phyloP scores from a whole-genome alignment of 2,888 invertebrate genomes.

The Drosophila diplacantha region DNA sequence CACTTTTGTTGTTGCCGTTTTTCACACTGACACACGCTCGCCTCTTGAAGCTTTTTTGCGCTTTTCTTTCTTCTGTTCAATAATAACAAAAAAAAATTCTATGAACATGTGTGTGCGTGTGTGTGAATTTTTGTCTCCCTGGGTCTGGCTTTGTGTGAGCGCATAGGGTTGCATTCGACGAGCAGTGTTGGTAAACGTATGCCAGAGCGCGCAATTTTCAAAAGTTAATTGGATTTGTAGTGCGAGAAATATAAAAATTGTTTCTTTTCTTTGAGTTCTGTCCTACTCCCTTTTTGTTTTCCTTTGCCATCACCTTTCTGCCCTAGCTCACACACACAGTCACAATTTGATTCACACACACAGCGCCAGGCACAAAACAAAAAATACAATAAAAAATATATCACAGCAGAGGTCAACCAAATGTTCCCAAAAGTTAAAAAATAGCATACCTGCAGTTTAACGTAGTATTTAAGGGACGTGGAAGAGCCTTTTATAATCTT shows the following conservation, averaged over 20 bases:
- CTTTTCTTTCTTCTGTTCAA: constrained; percentile 27
- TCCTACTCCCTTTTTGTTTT: constrained; percentile 31
- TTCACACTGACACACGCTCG: constrained; percentile 19
- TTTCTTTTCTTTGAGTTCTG: constrained; percentile 25
- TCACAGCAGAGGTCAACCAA: constrained; percentile 7
- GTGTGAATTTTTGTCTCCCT: constrained; percentile 28
- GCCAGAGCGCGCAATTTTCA: constrained; percentile 26
- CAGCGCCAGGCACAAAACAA: constrained; percentile 16
- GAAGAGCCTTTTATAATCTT: no score
- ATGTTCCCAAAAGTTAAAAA: neutral
- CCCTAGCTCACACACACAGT: constrained; percentile 26
- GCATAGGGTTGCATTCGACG: constrained; percentile 24
- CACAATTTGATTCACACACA: constrained; percentile 16
- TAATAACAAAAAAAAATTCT: constrained; percentile 38
- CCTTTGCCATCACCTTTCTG: constrained; percentile 41
- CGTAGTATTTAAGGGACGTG: neutral
- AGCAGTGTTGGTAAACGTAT: constrained; percentile 23
- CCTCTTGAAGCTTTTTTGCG: constrained; percentile 25
- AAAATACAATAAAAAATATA: neutral
- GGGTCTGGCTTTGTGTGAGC: constrained; percentile 16
- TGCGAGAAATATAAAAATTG: constrained; percentile 5
- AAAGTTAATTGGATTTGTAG: constrained; percentile 29
- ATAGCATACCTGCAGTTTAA: neutral
- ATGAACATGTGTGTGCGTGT: constrained; percentile 22
- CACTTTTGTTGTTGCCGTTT: constrained; percentile 27